Evolutionary conservation across 2,797 vertebrate genomes (phyloP).

Genomic region (Liparis tanakae): DNA sequence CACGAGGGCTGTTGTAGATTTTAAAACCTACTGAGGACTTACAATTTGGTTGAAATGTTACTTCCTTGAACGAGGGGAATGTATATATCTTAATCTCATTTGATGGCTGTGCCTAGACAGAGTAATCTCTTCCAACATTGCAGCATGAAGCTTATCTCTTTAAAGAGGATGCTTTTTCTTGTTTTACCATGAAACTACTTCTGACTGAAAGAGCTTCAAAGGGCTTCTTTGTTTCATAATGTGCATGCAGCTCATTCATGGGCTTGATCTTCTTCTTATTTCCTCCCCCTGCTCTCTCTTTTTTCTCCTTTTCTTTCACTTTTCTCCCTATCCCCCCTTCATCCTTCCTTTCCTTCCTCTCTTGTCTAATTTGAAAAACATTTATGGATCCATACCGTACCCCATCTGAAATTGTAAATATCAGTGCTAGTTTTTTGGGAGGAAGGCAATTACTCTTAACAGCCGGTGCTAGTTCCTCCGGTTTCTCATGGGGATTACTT

Average conservation of each 20-base stretch:
- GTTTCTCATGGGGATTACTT: constrained; percentile 76
- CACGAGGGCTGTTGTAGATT: constrained; percentile 55
- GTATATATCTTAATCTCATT: constrained; percentile 84
- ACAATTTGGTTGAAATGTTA: constrained; percentile 71
- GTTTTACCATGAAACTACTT: constrained; percentile 87
- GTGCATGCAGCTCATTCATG: constrained; percentile 86
- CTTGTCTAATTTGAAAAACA: constrained; percentile 59
- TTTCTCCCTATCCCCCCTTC: constrained; percentile 41
- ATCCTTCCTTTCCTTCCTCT: constrained; percentile 37
- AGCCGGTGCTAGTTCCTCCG: constrained; percentile 57
- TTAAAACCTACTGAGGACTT: constrained; percentile 60
- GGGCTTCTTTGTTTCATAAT: constrained; percentile 86
- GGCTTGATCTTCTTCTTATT: constrained; percentile 80
- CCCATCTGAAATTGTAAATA: constrained; percentile 75
- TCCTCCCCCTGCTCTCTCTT: constrained; percentile 63
- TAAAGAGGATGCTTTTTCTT: constrained; percentile 85
- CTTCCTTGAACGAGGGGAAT: constrained; percentile 68
- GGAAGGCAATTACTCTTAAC: constrained; percentile 77
- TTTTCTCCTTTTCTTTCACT: constrained; percentile 53
- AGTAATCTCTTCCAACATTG: constrained; percentile 84
- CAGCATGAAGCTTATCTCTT: constrained; percentile 86
- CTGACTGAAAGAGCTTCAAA: constrained; percentile 87
- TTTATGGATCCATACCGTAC: constrained; percentile 58
- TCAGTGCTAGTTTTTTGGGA: constrained; percentile 65
- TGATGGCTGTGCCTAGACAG: constrained; percentile 86